These are phyloP conservation scores for Brachyrhaphis roseni DNA, from an alignment of 2,797 vertebrate species.

Conservation along the genomic window DNA sequence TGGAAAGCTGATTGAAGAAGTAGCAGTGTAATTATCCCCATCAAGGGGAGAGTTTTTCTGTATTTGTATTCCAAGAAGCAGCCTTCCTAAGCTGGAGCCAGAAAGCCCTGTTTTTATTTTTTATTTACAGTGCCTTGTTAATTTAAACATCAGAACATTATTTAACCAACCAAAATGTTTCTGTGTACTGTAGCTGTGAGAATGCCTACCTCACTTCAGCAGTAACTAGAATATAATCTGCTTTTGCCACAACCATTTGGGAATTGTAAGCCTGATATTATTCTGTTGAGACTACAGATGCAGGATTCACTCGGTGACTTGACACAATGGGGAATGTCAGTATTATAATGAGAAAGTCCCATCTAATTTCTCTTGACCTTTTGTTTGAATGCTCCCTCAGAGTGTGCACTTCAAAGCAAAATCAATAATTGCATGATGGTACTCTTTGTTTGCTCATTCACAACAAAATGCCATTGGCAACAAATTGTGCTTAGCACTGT, in stretches of 20 bases:
- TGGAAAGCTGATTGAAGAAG: conserved; percentile 63
- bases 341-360: conserved; percentile 62
- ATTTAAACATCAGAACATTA: conserved; percentile 30
- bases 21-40: conserved; percentile 58
- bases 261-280: conserved; percentile 37
- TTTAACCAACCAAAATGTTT: conserved; percentile 3
- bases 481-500: conserved; percentile 34
- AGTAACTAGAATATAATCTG: conserved; percentile 29
- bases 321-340: conserved; percentile 60
- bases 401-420: conserved; percentile 62
- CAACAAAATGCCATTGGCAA: conserved; percentile 52
- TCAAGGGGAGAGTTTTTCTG: conserved; percentile 50
- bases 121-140: conserved; percentile 4
- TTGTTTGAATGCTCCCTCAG: conserved; percentile 63
- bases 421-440: conserved; percentile 69
- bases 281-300: conserved; percentile 24
- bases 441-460: conserved; percentile 45
- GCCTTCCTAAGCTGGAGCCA: conserved; percentile 37
- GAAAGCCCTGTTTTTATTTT: conserved; percentile 21
- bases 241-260: conserved; percentile 38
- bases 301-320: conserved; percentile 49
- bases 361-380: conserved; percentile 74
- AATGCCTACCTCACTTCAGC: conserved; percentile 22
- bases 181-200: not conserved
- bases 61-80: conserved; percentile 49